These are phyloP conservation scores for Ochlodes sylvanus DNA, from an alignment of 2,888 invertebrate species.

Conservation along the genomic window DNA sequence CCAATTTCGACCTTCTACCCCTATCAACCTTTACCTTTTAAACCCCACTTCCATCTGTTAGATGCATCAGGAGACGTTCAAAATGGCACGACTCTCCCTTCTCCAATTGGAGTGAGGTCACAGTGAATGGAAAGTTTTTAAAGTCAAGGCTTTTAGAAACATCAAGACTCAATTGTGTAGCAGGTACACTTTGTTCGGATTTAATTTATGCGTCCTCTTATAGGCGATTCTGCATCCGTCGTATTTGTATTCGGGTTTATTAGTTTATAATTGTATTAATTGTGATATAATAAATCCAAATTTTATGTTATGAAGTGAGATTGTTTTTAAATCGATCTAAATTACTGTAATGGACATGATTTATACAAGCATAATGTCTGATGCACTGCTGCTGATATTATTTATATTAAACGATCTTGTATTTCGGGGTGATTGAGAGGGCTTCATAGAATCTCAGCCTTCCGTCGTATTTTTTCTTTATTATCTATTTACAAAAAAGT, in stretches of 20 bases:
- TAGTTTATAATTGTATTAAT: too few relatives aligned
- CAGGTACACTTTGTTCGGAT: conserved; percentile 26
- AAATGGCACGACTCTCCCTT: conserved; percentile 27
- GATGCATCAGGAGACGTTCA: conserved; percentile 15
- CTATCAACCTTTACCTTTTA: conserved; percentile 3
- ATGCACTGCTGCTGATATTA: too few relatives aligned
- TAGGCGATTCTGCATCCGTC: conserved; percentile 8
- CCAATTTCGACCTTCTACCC: neutral
- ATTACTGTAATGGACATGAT: too few relatives aligned
- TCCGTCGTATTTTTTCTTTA: too few relatives aligned
- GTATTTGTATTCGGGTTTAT: conserved; percentile 5
- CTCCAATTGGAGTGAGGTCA: conserved; percentile 35
- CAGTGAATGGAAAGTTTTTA: conserved; percentile 37
- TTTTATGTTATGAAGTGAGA: too few relatives aligned
- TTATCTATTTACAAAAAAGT: too few relatives aligned
- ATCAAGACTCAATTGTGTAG: conserved; percentile 29
- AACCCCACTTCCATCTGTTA: neutral
- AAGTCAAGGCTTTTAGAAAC: conserved; percentile 35
- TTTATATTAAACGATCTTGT: too few relatives aligned
- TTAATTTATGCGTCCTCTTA: conserved; percentile 25
- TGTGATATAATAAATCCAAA: neutral
- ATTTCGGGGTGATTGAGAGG: too few relatives aligned
- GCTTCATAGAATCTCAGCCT: too few relatives aligned
- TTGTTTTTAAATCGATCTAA: too few relatives aligned
- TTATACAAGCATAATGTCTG: too few relatives aligned